These are phyloP conservation scores for Agonopterix heracliana DNA, from an alignment of 2,888 invertebrate genomes.

Conservation along the genomic window DNA sequence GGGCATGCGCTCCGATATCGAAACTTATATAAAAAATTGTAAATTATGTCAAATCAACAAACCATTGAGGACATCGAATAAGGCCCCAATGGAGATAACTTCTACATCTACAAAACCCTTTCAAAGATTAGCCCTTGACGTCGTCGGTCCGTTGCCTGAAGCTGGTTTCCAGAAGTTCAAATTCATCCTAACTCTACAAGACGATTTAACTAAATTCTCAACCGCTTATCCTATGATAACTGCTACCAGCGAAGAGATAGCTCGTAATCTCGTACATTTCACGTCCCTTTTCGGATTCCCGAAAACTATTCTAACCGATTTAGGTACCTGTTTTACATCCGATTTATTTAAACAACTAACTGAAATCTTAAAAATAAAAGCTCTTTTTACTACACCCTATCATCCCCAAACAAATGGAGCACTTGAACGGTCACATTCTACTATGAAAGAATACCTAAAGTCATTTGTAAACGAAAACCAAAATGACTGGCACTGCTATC, in stretches of 20 bases:
- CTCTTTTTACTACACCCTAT: conserved; percentile 20
- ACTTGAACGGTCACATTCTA: conserved; percentile 18
- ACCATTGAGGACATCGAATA: not conserved
- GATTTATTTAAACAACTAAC: conserved; percentile 17
- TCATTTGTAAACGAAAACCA: conserved; percentile 17
- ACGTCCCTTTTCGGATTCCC: conserved; percentile 38
- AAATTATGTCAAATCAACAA: conserved; percentile 12
- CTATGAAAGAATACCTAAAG: conserved; percentile 19
- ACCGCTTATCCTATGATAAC: conserved; percentile 16
- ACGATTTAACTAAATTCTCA: conserved; percentile 14
- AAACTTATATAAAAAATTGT: conserved; percentile 15
- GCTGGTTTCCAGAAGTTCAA: conserved; percentile 3
- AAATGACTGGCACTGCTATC: conserved; percentile 28
- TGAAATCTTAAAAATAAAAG: conserved; percentile 17
- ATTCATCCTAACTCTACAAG: conserved; percentile 6
- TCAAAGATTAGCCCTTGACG: conserved; percentile 8
- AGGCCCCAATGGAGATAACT: conserved; percentile 10
- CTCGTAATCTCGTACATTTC: conserved; percentile 25
- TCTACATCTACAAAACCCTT: conserved; percentile 9
- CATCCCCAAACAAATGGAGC: conserved; percentile 21
- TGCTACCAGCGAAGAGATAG: conserved; percentile 15
- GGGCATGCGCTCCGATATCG: conserved; percentile 12
- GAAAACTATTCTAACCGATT: conserved; percentile 32
- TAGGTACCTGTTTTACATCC: conserved; percentile 20
- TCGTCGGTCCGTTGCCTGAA: conserved; percentile 9